Evolutionary conservation across 2,888 invertebrate species (phyloP).

Genomic region (Parascotia fuliginaria): DNA sequence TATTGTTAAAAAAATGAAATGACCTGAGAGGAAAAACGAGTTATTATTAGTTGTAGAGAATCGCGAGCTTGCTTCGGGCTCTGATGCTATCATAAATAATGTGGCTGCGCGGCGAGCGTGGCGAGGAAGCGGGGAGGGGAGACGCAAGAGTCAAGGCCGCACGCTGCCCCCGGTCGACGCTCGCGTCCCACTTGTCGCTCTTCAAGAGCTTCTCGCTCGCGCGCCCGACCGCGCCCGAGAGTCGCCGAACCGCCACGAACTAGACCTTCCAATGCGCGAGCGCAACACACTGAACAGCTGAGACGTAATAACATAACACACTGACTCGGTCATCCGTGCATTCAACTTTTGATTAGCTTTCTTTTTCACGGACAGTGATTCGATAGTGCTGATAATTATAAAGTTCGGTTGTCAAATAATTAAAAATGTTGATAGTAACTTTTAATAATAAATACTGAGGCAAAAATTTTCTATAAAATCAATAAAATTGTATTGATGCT

Average conservation of each 20-base stretch:
- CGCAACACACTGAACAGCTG: constrained; percentile 82
- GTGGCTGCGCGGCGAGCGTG: constrained; percentile 76
- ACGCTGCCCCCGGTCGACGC: constrained; percentile 92
- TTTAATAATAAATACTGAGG: not conserved
- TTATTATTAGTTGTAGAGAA: constrained; percentile 83
- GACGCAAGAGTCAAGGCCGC: constrained; percentile 89
- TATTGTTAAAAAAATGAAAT: constrained; percentile 69
- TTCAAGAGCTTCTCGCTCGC: constrained; percentile 66
- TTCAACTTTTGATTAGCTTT: constrained; percentile 86
- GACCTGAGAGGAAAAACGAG: constrained; percentile 84
- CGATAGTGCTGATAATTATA: constrained; percentile 55
- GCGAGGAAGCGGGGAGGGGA: constrained; percentile 57
- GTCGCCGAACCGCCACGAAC: constrained; percentile 74
- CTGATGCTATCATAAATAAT: constrained; percentile 85
- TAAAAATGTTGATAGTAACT: not conserved
- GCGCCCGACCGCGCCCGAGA: constrained; percentile 64
- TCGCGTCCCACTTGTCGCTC: constrained; percentile 86
- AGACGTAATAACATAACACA: constrained; percentile 85
- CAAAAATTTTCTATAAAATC: not conserved
- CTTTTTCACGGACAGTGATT: constrained; percentile 77
- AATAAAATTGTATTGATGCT: not conserved
- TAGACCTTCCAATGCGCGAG: constrained; percentile 83
- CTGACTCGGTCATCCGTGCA: constrained; percentile 86
- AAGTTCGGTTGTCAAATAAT: constrained; percentile 17
- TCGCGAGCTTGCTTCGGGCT: constrained; percentile 80